phyloP scores from a whole-genome alignment of 2,113 vertebrate species.

The Pseudolaguvia tuberculata region DNA sequence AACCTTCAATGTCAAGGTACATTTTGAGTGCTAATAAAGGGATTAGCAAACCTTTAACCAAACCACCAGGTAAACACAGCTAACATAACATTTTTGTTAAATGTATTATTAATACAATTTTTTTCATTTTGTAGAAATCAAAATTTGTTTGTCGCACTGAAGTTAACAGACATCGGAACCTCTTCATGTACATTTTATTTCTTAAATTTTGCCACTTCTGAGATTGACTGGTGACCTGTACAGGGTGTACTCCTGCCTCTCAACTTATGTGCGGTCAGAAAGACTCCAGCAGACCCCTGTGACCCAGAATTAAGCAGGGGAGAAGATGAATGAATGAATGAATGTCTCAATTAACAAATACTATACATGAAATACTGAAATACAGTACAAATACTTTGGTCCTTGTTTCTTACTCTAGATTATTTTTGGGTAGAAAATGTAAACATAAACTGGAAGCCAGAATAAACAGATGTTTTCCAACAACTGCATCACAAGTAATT shows the following conservation, averaged over 20 bases:
- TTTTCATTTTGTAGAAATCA: neutral
- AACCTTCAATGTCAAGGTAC: neutral
- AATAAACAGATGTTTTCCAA: constrained; percentile 35
- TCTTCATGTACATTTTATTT: neutral
- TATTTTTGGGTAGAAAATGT: constrained; percentile 10
- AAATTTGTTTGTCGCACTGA: neutral
- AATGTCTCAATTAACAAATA: no score
- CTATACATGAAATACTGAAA: neutral
- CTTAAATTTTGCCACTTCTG: constrained; percentile 14
- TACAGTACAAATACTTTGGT: constrained; percentile 10
- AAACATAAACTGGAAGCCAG: constrained; percentile 40
- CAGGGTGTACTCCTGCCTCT: no score
- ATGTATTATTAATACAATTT: neutral
- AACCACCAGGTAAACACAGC: neutral
- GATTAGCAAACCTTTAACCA: neutral
- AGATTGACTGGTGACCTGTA: no score
- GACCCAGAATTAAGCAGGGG: no score
- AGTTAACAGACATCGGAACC: neutral
- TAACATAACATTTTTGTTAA: neutral
- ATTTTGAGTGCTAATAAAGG: neutral
- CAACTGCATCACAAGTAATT: constrained; percentile 34
- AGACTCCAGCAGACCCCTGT: no score
- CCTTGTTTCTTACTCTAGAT: constrained; percentile 31
- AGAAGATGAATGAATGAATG: no score
- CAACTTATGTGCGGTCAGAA: no score